These are phyloP conservation scores for Thereva unica DNA, from an alignment of 2,888 invertebrate genomes.

Conservation along the genomic window DNA sequence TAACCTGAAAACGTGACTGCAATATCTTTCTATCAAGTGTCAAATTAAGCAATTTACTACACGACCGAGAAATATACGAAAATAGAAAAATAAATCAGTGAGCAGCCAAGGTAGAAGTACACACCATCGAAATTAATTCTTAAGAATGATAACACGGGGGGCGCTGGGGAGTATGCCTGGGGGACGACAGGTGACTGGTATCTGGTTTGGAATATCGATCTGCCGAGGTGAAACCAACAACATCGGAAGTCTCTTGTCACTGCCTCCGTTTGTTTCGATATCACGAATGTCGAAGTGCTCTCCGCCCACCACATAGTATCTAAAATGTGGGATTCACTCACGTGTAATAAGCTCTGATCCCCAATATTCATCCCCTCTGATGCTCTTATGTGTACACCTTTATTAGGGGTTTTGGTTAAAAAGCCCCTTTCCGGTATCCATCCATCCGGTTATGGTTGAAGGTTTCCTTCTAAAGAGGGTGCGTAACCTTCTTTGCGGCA, in stretches of 20 bases:
- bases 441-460: conserved; percentile 2
- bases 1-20: conserved; percentile 39
- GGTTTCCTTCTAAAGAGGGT: conserved; percentile 1
- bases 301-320: not conserved
- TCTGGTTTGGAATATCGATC: no score
- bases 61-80: conserved; percentile 26
- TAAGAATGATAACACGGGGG: conserved; percentile 6
- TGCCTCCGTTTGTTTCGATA: not conserved
- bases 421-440: not conserved
- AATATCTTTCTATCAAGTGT: conserved; percentile 39
- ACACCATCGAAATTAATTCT: conserved; percentile 11
- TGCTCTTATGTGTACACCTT: not conserved
- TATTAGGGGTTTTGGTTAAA: conserved; percentile 2
- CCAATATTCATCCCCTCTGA: not conserved
- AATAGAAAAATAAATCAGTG: conserved; percentile 25
- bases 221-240: no score
- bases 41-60: conserved; percentile 39
- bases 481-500: conserved; percentile 4
- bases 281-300: not conserved
- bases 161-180: not conserved
- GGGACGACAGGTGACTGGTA: not conserved
- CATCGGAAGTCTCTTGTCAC: no score
- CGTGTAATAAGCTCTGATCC: conserved; percentile 10
- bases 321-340: not conserved
- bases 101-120: not conserved